Percentiles rank a stretch among this genome's conserved stretches.
These are phyloP conservation scores for Trichomalopsis sarcophagae DNA, from an alignment of 1,140 invertebrate genomes.

Conservation along the genomic window DNA sequence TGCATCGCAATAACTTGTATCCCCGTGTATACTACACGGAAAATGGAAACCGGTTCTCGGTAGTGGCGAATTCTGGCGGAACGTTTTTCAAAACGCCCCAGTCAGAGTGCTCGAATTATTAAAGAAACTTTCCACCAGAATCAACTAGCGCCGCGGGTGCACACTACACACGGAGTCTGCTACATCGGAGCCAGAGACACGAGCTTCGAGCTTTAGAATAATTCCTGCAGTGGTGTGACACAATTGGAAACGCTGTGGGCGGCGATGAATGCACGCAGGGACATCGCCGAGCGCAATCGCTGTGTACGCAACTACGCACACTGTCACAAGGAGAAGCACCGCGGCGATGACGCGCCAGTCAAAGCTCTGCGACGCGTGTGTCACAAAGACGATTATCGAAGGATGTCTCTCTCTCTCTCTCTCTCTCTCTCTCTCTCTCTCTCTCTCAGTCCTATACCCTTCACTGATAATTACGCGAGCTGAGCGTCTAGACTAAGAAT, in stretches of 20 bases:
- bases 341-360: neutral
- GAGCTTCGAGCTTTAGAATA: neutral
- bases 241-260: slow-evolving; percentile 4
- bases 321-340: neutral
- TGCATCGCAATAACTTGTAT: no score
- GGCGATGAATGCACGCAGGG: neutral
- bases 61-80: no score
- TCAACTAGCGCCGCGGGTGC: no score
- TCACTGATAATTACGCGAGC: neutral
- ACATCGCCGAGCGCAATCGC: neutral
- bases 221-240: neutral
- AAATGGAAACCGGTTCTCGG: no score
- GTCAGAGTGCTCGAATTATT: no score
- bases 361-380: neutral
- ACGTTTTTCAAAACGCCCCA: no score
- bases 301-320: neutral
- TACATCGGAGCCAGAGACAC: no score
- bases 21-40: no score
- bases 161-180: no score
- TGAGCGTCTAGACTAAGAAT: neutral
- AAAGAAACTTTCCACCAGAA: no score
- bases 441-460: neutral
- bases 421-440: no score
- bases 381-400: neutral
- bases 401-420: neutral